These are phyloP conservation scores for Celastrina argiolus DNA, from an alignment of 2,888 invertebrate genomes.

Conservation along the genomic window DNA sequence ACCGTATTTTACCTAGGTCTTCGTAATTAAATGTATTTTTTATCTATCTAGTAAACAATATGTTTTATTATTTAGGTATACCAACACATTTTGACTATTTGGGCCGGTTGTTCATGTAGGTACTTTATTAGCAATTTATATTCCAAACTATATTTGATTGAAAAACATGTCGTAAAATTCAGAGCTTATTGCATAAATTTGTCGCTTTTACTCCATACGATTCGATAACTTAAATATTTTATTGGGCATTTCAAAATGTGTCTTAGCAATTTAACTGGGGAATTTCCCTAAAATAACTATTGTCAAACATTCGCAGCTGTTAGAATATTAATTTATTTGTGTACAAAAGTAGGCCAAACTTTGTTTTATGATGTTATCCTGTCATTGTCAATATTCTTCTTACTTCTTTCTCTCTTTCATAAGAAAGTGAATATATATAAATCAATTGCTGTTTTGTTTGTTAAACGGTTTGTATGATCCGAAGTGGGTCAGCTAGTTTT, in stretches of 20 bases:
- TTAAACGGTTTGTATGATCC: too few relatives aligned
- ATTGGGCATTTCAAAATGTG: constrained; percentile 25
- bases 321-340: constrained; percentile 56
- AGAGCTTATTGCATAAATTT: constrained; percentile 23
- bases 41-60: background rate
- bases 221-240: constrained; percentile 28
- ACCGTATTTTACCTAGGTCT: too few relatives aligned
- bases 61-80: background rate
- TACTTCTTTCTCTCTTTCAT: too few relatives aligned
- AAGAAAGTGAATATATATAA: too few relatives aligned
- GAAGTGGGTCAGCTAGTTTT: too few relatives aligned
- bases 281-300: constrained; percentile 42
- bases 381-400: too few relatives aligned
- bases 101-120: background rate
- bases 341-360: constrained; percentile 52
- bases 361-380: too few relatives aligned
- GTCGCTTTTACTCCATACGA: constrained; percentile 25
- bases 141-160: constrained; percentile 20
- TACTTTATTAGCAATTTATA: constrained; percentile 17
- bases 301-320: constrained; percentile 61
- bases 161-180: constrained; percentile 27
- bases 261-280: constrained; percentile 33
- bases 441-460: too few relatives aligned
- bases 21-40: background rate
- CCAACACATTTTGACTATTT: background rate